Evolutionary conservation across 2,888 invertebrate species (phyloP).

Genomic region (Acronicta leporina): DNA sequence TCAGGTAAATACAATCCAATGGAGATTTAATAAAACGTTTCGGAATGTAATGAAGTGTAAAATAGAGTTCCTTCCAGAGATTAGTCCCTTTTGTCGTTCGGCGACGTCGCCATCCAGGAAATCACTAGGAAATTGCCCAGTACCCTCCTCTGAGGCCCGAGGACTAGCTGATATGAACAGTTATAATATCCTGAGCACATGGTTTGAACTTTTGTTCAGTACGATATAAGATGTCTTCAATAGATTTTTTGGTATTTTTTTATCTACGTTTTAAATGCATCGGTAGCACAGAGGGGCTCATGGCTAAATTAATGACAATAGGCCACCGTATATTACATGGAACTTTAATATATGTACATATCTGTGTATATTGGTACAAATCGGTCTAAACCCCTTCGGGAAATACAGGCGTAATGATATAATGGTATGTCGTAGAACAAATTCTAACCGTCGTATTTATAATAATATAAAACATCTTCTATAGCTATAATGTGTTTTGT

Average conservation of each 20-base stretch:
- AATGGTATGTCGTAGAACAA: too few species aligned
- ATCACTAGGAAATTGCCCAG: conserved; percentile 83
- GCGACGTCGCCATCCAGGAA: conserved; percentile 69
- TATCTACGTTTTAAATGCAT: too few species aligned
- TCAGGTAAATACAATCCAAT: conserved; percentile 57
- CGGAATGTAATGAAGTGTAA: conserved; percentile 78
- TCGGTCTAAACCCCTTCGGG: too few species aligned
- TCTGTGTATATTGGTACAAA: too few species aligned
- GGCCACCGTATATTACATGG: too few species aligned
- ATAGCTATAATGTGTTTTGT: too few species aligned
- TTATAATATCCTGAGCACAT: conserved; percentile 50
- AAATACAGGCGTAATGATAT: too few species aligned
- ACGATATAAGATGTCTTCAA: not conserved
- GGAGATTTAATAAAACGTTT: conserved; percentile 71
- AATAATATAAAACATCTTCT: too few species aligned
- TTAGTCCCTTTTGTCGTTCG: conserved; percentile 80
- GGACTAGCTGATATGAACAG: conserved; percentile 50
- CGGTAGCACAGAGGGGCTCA: too few species aligned
- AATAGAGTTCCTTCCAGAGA: conserved; percentile 83
- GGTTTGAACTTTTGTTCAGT: conserved; percentile 7
- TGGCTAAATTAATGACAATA: too few species aligned
- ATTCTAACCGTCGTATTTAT: too few species aligned
- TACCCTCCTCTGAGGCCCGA: conserved; percentile 57
- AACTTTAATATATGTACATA: too few species aligned
- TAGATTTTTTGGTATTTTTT: not conserved